Evolutionary conservation across 2,113 vertebrate species (phyloP).

Genomic region (Anas platyrhynchos): DNA sequence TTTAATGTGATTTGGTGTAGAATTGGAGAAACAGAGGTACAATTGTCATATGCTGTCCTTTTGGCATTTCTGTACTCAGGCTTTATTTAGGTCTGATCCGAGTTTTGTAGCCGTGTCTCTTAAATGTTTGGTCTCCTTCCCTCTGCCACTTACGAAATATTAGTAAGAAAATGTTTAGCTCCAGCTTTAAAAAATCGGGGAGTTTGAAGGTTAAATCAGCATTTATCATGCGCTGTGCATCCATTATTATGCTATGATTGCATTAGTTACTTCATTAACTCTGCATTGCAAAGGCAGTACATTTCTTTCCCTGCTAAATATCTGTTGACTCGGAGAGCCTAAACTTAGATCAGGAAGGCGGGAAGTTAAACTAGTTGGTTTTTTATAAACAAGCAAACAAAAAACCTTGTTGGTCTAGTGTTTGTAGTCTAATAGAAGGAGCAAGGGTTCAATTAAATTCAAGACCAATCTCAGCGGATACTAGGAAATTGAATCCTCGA

Average conservation of each 20-base stretch:
- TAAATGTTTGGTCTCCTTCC: neutral
- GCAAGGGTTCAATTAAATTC: neutral
- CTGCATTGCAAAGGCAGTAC: conserved; percentile 3
- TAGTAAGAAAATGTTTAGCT: neutral
- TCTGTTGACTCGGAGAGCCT: conserved; percentile 5
- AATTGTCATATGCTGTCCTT: neutral
- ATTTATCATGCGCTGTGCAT: neutral
- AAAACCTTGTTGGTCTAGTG: neutral
- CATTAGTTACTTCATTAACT: conserved; percentile 44
- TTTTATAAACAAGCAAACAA: neutral
- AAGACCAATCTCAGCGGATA: neutral
- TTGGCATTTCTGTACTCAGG: neutral
- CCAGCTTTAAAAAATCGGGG: neutral
- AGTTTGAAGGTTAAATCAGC: neutral
- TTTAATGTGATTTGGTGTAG: neutral
- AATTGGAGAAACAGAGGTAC: neutral
- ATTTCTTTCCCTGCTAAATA: conserved; percentile 8
- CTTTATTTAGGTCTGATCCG: neutral
- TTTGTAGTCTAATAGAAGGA: neutral
- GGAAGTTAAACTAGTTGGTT: neutral
- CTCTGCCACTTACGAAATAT: neutral
- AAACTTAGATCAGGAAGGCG: neutral
- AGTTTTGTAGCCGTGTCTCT: neutral
- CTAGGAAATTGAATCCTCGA: neutral
- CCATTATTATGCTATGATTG: neutral